Conservation (phyloP, 2,113 vertebrate genomes). For the Melanerpes aurifrons region DNA sequence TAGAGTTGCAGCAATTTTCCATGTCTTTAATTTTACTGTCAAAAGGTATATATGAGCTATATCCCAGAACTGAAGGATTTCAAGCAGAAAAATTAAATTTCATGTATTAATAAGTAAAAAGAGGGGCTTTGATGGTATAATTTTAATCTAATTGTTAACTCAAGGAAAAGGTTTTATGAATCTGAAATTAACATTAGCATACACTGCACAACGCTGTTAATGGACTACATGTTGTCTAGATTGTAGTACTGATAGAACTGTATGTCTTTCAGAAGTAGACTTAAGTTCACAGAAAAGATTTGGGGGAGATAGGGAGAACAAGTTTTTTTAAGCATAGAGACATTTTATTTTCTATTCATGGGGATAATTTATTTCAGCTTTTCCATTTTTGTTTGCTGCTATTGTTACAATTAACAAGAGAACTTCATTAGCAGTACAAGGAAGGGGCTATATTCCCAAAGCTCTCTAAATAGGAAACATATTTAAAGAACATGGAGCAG, state of each 20-base stretch:
- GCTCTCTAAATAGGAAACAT: conserved; percentile 14
- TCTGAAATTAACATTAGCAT: conserved; percentile 42
- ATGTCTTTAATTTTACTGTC: conserved; percentile 76
- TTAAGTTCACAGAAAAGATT: conserved; percentile 18
- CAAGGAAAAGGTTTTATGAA: conserved; percentile 46
- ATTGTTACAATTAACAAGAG: conserved; percentile 52
- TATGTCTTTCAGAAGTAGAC: conserved; percentile 47
- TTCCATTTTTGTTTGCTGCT: conserved; percentile 58
- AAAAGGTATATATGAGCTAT: conserved; percentile 59
- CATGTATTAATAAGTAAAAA: conserved; percentile 62
- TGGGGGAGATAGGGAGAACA: neutral
- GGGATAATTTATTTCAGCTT: conserved; percentile 29
- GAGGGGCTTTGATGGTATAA: conserved; percentile 42
- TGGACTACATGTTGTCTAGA: conserved; percentile 8
- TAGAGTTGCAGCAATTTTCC: conserved; percentile 66
- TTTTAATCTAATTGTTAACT: conserved; percentile 72
- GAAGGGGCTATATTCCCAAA: conserved; percentile 28
- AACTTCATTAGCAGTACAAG: conserved; percentile 67
- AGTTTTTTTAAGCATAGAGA: conserved; percentile 34
- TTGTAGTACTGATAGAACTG: conserved; percentile 56
- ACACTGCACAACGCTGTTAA: conserved; percentile 28
- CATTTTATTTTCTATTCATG: neutral
- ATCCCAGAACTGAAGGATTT: conserved; percentile 68
- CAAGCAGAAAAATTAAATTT: conserved; percentile 61
- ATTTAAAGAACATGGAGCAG: conserved; percentile 20